Conservation (phyloP, 23 tunicate genomes). For the Halocynthia aurantium region DNA sequence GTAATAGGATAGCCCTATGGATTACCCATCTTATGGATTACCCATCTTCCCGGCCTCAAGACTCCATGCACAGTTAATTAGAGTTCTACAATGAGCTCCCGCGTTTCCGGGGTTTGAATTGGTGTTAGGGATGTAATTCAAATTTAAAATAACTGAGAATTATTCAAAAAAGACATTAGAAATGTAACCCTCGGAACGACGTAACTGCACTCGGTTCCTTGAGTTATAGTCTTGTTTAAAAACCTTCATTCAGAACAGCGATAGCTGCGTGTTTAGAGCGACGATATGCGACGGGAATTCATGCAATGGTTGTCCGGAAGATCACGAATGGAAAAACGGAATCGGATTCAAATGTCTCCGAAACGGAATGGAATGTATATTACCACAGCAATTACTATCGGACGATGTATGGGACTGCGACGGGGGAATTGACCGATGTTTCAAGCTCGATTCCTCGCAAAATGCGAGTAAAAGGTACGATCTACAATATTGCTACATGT, state of each 20-base stretch:
- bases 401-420: slow-evolving; percentile 84
- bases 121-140: neutral
- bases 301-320: slow-evolving; percentile 72
- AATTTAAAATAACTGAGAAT: neutral
- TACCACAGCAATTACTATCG: slow-evolving; percentile 62
- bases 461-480: neutral
- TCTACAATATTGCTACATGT: neutral
- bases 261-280: slow-evolving; percentile 32
- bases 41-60: too few relatives aligned
- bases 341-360: slow-evolving; percentile 70
- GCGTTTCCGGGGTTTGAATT: neutral
- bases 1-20: neutral
- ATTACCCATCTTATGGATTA: too few relatives aligned
- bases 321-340: slow-evolving; percentile 72
- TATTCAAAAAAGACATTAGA: neutral
- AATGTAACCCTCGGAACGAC: neutral
- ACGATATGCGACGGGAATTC: slow-evolving; percentile 63
- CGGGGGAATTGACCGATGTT: slow-evolving; percentile 68
- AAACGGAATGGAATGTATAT: slow-evolving; percentile 47
- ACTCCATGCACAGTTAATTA: too few relatives aligned
- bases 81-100: too few relatives aligned
- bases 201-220: too few relatives aligned
- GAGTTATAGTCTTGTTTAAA: too few relatives aligned
- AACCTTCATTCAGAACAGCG: neutral
- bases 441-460: neutral